phyloP scores from a whole-genome alignment of 2,113 vertebrate species.

The Pseudorasbora parva region DNA sequence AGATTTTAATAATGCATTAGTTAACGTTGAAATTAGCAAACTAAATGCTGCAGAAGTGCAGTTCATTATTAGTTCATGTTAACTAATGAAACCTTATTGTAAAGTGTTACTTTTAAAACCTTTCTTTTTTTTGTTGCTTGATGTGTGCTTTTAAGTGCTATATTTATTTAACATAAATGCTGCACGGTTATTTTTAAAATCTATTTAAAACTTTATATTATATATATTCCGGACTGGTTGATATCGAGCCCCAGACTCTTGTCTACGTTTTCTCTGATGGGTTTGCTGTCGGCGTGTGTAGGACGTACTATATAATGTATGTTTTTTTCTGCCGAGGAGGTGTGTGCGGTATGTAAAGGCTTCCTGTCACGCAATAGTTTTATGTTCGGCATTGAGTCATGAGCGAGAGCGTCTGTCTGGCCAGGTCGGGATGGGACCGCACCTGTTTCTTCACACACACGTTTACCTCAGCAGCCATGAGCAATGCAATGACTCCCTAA shows the following conservation, averaged over 20 bases:
- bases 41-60: no score
- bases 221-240: background rate
- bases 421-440: conserved; percentile 39
- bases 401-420: conserved; percentile 42
- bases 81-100: no score
- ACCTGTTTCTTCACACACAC: conserved; percentile 47
- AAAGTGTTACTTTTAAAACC: no score
- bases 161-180: background rate
- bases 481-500: conserved; percentile 36
- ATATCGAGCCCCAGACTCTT: background rate
- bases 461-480: conserved; percentile 19
- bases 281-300: background rate
- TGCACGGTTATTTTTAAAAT: background rate
- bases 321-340: conserved; percentile 31
- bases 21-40: no score
- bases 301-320: conserved; percentile 33
- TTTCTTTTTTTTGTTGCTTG: no score
- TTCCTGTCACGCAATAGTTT: conserved; percentile 49
- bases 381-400: conserved; percentile 50
- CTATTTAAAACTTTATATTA: background rate
- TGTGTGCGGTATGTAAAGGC: conserved; percentile 54
- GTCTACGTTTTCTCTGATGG: background rate
- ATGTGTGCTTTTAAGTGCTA: background rate
- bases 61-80: no score
- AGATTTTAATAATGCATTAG: no score